Evolutionary conservation across 2,113 vertebrate genomes (phyloP).

Genomic region (Baryphthengus martii): DNA sequence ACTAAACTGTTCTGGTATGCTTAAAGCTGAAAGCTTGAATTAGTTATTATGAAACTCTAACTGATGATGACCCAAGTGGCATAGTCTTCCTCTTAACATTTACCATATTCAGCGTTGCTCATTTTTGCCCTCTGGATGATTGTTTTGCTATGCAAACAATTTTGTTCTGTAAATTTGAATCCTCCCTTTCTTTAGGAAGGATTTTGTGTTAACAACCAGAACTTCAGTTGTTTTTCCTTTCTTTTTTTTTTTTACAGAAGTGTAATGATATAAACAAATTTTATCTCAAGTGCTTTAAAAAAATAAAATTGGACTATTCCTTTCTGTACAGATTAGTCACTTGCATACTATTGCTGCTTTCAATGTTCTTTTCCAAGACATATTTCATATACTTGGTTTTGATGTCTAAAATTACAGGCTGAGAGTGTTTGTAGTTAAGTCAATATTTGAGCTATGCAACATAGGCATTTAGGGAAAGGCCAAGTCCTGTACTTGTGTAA

Average conservation of each 20-base stretch:
- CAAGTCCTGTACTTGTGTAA: not conserved
- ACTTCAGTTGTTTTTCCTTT: not conserved
- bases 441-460: slow-evolving; percentile 56
- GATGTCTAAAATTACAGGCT: slow-evolving; percentile 36
- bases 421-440: slow-evolving; percentile 40
- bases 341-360: not conserved
- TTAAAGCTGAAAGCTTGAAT: not conserved
- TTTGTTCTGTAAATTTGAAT: not conserved
- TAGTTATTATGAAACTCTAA: not conserved
- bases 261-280: not conserved
- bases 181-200: not conserved
- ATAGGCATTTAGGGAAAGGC: slow-evolving; percentile 1
- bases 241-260: not conserved
- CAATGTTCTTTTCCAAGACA: not conserved
- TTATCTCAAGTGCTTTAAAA: not conserved
- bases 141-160: slow-evolving; percentile 17
- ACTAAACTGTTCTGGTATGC: not conserved
- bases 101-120: not conserved
- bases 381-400: slow-evolving; percentile 26
- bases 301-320: not conserved
- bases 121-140: slow-evolving; percentile 9
- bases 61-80: not conserved
- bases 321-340: not conserved
- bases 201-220: not conserved
- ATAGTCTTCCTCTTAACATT: not conserved